Conservation (phyloP, 2,113 vertebrate species). For the pig (Sus scrofa) region T2T-Sscrofa CM000823.6:14644001-14644500, state of each 20-base stretch:
- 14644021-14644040: not conserved
- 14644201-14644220: not conserved
- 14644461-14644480: conserved; percentile 79
- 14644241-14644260: not conserved
- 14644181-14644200: not conserved
- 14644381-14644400: conserved; percentile 72
- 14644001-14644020: not conserved
- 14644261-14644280: conserved; percentile 69
- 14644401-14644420: conserved; percentile 73
- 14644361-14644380: conserved; percentile 64
- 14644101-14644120: not conserved
- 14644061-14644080: not conserved
- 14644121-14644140: not conserved
- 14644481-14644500: conserved; percentile 48
- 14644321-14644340: not conserved
- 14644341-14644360: conserved; percentile 82
- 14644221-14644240: conserved; percentile 23
- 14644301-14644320: conserved; percentile 78
- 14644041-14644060: not conserved
- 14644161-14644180: not conserved
- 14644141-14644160: not conserved
- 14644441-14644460: conserved; percentile 68
- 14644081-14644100: not conserved
- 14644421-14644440: conserved; percentile 39
- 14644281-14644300: conserved; percentile 77